Evolutionary conservation across 2,797 vertebrate species (phyloP).

Genomic region (Channa striata): DNA sequence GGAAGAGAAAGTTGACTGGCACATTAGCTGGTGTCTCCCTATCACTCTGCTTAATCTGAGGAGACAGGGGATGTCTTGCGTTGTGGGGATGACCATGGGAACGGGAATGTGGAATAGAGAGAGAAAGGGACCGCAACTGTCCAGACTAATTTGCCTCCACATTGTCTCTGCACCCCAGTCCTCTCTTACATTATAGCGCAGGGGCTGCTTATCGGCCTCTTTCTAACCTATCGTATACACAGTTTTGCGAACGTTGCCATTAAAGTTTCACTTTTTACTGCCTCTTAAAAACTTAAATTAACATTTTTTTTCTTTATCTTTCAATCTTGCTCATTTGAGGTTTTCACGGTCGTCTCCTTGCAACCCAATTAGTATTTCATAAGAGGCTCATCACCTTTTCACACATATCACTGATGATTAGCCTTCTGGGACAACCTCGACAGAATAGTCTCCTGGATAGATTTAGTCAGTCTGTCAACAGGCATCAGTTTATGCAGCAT

Average conservation of each 20-base stretch:
- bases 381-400: slow-evolving; percentile 83
- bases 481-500: slow-evolving; percentile 82
- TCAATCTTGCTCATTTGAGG: slow-evolving; percentile 65
- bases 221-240: not conserved
- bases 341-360: slow-evolving; percentile 63
- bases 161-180: slow-evolving; percentile 41
- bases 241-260: too few relatives aligned
- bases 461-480: slow-evolving; percentile 86
- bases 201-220: slow-evolving; percentile 23
- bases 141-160: slow-evolving; percentile 58
- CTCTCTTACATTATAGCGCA: slow-evolving; percentile 14
- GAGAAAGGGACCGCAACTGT: slow-evolving; percentile 58
- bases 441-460: slow-evolving; percentile 82
- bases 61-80: slow-evolving; percentile 84
- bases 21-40: slow-evolving; percentile 81
- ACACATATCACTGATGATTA: slow-evolving; percentile 82
- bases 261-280: slow-evolving; percentile 9
- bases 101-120: slow-evolving; percentile 30
- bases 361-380: slow-evolving; percentile 81
- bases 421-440: slow-evolving; percentile 79
- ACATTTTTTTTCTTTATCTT: slow-evolving; percentile 36
- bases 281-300: slow-evolving; percentile 37
- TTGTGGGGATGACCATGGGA: slow-evolving; percentile 78
- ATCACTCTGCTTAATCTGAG: slow-evolving; percentile 84
- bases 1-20: slow-evolving; percentile 74